These are phyloP conservation scores for Ctenicera cuprea DNA, from an alignment of 2,888 invertebrate genomes.

Conservation along the genomic window DNA sequence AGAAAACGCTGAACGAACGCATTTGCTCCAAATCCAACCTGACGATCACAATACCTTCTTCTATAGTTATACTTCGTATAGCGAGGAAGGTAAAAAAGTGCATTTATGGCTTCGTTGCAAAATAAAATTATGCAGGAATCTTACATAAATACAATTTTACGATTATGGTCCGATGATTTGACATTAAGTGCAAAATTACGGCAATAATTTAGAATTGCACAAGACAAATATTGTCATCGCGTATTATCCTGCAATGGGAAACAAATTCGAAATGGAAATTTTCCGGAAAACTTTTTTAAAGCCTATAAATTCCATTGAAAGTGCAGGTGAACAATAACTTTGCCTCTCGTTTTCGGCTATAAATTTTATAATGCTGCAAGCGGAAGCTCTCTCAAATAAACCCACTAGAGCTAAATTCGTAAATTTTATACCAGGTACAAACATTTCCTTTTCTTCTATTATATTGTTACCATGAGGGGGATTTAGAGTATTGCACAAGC, in stretches of 20 bases:
- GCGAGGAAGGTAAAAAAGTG: too few relatives aligned
- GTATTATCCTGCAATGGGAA: background rate
- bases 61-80: too few relatives aligned
- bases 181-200: conserved; percentile 10
- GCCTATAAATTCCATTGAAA: conserved; percentile 38
- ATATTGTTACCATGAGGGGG: background rate
- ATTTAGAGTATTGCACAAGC: background rate
- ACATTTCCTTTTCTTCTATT: background rate
- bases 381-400: conserved; percentile 10
- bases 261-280: conserved; percentile 25
- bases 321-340: conserved; percentile 38
- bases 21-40: too few relatives aligned
- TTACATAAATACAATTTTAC: conserved; percentile 13
- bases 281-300: conserved; percentile 31
- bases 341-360: conserved; percentile 35
- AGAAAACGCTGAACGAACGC: too few relatives aligned
- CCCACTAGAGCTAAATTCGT: conserved; percentile 25
- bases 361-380: conserved; percentile 38
- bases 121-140: conserved; percentile 22
- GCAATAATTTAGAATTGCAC: conserved; percentile 5
- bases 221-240: background rate
- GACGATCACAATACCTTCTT: too few relatives aligned
- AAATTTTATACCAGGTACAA: conserved; percentile 26
- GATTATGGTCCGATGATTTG: conserved; percentile 9
- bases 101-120: too few relatives aligned